phyloP scores from a whole-genome alignment of 2,113 vertebrate genomes.

The Pogona vitticeps region DNA sequence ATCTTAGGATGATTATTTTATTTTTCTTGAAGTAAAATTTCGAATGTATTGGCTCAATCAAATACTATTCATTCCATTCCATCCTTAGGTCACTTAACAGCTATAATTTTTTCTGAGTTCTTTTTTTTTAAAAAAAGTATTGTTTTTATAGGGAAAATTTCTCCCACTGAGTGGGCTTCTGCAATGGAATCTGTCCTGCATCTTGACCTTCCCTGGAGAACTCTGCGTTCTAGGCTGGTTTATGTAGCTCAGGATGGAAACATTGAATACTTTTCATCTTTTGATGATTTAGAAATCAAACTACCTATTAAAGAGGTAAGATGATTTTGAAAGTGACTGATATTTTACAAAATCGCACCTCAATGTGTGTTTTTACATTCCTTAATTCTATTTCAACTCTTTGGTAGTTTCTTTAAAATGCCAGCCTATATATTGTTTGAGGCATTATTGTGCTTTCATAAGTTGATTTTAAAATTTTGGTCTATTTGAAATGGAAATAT shows the following conservation, averaged over 20 bases:
- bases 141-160: constrained; percentile 81
- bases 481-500: not conserved
- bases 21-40: not conserved
- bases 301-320: constrained; percentile 84
- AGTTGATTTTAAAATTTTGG: not conserved
- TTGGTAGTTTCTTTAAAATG: not conserved
- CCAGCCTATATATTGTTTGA: not conserved
- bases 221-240: constrained; percentile 80
- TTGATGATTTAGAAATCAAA: constrained; percentile 82
- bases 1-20: not conserved
- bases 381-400: not conserved
- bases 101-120: not conserved
- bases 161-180: constrained; percentile 86
- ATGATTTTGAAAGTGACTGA: not conserved
- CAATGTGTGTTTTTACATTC: not conserved
- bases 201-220: constrained; percentile 92
- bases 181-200: constrained; percentile 84
- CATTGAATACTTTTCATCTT: constrained; percentile 88
- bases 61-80: not conserved
- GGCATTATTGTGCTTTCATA: not conserved
- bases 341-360: not conserved
- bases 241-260: constrained; percentile 75
- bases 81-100: not conserved
- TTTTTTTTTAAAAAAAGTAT: constrained; percentile 32
- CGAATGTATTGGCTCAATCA: not conserved